phyloP scores from a whole-genome alignment of 2,797 vertebrate species.

The Acanthornis magna region DNA sequence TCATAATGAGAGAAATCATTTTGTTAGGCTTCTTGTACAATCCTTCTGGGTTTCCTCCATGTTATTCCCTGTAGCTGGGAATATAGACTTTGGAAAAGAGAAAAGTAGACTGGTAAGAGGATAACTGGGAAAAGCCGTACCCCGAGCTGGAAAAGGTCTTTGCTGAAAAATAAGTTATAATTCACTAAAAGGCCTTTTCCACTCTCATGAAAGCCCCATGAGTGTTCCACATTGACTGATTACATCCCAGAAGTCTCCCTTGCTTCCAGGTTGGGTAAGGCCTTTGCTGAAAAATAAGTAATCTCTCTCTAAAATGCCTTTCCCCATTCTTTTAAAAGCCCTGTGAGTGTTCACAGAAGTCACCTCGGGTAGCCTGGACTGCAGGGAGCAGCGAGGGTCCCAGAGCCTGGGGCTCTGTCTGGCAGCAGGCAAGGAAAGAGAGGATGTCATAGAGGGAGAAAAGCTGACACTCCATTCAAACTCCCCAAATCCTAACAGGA shows the following conservation, averaged over 20 bases:
- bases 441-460: neutral
- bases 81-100: neutral
- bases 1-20: neutral
- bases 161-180: neutral
- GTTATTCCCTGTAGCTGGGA: neutral
- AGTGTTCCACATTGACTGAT: neutral
- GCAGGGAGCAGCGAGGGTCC: neutral
- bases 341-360: neutral
- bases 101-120: neutral
- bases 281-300: neutral
- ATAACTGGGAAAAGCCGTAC: neutral
- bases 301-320: neutral
- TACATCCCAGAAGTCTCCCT: neutral
- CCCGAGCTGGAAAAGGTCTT: neutral
- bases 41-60: neutral
- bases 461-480: neutral
- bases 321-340: neutral
- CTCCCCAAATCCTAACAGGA: neutral
- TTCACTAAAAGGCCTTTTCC: conserved; percentile 1
- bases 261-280: fast-evolving
- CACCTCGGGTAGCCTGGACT: neutral
- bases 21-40: neutral
- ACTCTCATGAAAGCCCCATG: neutral
- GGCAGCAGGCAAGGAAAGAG: neutral
- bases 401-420: neutral